A percentile compares a stretch with the other conserved stretches of the same genome.
Conservation (phyloP, 2,888 invertebrate genomes). For the Dolomedes plantarius region DNA sequence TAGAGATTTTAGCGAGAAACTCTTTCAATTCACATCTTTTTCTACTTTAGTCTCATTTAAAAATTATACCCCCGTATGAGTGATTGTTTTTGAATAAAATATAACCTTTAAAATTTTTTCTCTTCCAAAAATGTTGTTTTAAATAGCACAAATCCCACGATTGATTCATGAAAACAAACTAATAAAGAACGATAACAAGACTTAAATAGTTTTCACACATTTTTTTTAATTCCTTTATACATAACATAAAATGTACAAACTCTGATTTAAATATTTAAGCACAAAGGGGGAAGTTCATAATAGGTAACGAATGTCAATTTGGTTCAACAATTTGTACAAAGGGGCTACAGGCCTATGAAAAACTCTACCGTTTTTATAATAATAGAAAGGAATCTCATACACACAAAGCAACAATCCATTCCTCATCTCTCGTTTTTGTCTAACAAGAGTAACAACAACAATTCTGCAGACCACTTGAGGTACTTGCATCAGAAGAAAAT, state of each 20-base stretch:
- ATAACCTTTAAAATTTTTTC: too few relatives aligned
- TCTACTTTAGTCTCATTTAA: too few relatives aligned
- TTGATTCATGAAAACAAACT: too few relatives aligned
- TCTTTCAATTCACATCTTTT: too few relatives aligned
- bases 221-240: slow-evolving; percentile 57
- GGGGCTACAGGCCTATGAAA: slow-evolving; percentile 29
- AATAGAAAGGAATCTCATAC: neutral
- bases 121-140: too few relatives aligned
- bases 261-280: slow-evolving; percentile 21
- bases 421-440: neutral
- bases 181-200: too few relatives aligned
- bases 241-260: slow-evolving; percentile 57
- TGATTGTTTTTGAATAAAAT: too few relatives aligned
- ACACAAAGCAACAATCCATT: slow-evolving; percentile 3
- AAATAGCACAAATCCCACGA: too few relatives aligned
- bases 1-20: too few relatives aligned
- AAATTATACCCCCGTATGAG: too few relatives aligned
- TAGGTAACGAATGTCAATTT: neutral
- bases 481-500: too few relatives aligned
- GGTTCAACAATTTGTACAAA: slow-evolving; percentile 36
- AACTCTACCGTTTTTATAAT: slow-evolving; percentile 9
- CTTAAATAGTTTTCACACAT: neutral
- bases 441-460: neutral
- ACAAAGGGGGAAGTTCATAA: slow-evolving; percentile 18
- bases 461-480: too few relatives aligned